Conservation (phyloP, 2,888 invertebrate genomes). For the Leptogaster cylindrica region DNA sequence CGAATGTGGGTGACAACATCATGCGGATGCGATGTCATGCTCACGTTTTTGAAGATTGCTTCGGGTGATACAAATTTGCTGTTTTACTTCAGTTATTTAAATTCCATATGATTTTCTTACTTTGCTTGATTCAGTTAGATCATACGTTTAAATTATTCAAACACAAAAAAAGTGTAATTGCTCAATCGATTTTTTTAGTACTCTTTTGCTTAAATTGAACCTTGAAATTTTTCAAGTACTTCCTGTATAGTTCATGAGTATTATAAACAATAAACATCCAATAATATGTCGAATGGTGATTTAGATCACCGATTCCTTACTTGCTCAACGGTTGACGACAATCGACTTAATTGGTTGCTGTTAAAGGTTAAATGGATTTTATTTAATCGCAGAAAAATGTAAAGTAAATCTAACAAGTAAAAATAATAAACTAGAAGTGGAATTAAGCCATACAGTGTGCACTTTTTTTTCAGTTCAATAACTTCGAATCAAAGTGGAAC, state of each 20-base stretch:
- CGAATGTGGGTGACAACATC: constrained; percentile 24
- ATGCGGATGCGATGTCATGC: constrained; percentile 36
- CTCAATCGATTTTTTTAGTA: constrained; percentile 11
- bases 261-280: not conserved
- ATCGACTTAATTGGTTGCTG: too few species aligned
- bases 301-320: constrained; percentile 1
- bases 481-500: too few species aligned
- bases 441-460: too few species aligned
- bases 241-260: not conserved
- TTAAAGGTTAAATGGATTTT: too few species aligned
- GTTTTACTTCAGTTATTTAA: not conserved
- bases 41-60: constrained; percentile 19
- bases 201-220: not conserved
- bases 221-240: not conserved
- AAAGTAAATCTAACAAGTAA: too few species aligned
- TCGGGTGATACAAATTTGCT: constrained; percentile 15
- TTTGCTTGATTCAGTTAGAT: not conserved
- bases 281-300: not conserved
- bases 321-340: too few species aligned
- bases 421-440: too few species aligned
- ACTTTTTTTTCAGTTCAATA: too few species aligned
- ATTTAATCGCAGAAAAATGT: too few species aligned
- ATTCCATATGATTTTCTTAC: not conserved
- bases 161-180: not conserved
- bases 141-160: not conserved